phyloP scores from a whole-genome alignment of 2,888 invertebrate genomes.

The Thera obeliscata region DNA sequence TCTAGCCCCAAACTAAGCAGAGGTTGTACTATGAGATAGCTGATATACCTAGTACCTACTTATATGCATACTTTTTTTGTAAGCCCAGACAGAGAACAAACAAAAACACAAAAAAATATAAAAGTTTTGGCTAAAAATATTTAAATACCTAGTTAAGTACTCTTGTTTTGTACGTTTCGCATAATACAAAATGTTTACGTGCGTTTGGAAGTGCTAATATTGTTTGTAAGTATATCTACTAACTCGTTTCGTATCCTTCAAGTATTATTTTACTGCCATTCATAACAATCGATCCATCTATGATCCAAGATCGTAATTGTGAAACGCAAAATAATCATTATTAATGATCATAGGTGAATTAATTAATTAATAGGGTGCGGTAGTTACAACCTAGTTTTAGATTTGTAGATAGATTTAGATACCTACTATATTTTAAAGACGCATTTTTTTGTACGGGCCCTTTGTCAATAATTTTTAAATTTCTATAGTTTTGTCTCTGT shows the following conservation, averaged over 20 bases:
- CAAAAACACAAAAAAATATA: no score
- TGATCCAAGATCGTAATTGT: not conserved
- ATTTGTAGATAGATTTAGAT: conserved; percentile 35
- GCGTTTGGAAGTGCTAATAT: conserved; percentile 40
- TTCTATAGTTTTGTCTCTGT: not conserved
- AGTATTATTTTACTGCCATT: conserved; percentile 44
- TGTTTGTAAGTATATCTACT: conserved; percentile 17
- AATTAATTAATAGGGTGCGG: not conserved
- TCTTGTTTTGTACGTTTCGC: conserved; percentile 28
- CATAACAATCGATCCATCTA: not conserved
- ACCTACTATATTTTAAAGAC: conserved; percentile 37
- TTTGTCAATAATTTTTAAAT: conserved; percentile 10
- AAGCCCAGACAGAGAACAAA: no score
- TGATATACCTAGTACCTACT: no score
- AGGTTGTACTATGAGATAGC: no score
- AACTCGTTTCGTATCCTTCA: conserved; percentile 35
- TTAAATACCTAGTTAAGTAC: not conserved
- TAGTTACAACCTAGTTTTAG: conserved; percentile 31
- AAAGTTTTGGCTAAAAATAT: no score
- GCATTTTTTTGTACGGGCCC: conserved; percentile 24
- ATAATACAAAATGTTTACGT: conserved; percentile 34
- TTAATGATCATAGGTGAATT: not conserved
- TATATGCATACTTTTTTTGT: no score
- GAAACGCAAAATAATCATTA: not conserved
- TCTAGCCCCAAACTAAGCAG: no score